A percentile compares a stretch with the other conserved stretches of the same genome.
Conservation (phyloP, 2,888 invertebrate genomes). For the Lypha dubia region DNA sequence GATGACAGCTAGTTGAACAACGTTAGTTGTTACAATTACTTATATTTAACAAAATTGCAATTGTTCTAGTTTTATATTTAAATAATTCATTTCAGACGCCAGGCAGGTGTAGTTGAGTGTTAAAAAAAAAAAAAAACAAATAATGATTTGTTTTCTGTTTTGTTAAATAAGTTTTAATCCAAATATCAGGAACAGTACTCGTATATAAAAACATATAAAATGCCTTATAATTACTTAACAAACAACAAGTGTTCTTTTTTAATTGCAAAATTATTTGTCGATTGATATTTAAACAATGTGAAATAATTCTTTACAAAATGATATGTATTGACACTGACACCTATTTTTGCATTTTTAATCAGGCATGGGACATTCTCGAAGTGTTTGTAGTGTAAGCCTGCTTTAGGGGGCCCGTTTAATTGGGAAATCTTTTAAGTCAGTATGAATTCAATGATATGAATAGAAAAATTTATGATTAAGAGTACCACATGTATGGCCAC, state of each 20-base stretch:
- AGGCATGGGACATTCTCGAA: no score
- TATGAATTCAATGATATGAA: no score
- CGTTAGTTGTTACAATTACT: background rate
- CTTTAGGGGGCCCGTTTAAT: no score
- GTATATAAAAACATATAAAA: no score
- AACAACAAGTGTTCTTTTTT: background rate
- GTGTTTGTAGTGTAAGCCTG: no score
- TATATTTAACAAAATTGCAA: background rate
- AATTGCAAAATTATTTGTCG: background rate
- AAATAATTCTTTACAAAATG: background rate
- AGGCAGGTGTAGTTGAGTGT: constrained; percentile 33
- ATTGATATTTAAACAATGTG: background rate
- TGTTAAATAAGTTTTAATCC: no score
- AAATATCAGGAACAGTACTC: background rate
- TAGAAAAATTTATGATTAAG: no score
- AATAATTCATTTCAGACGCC: constrained; percentile 24
- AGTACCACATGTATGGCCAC: no score
- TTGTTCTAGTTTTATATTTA: background rate
- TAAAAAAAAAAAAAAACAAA: no score
- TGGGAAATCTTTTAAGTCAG: no score
- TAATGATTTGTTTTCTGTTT: constrained; percentile 8
- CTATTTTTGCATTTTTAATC: no score
- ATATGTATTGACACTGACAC: background rate
- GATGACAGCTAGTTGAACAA: background rate
- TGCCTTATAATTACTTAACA: no score